These are phyloP conservation scores for Drosophila virilis DNA, from an alignment of 1,140 invertebrate species.

Conservation along the genomic window DNA sequence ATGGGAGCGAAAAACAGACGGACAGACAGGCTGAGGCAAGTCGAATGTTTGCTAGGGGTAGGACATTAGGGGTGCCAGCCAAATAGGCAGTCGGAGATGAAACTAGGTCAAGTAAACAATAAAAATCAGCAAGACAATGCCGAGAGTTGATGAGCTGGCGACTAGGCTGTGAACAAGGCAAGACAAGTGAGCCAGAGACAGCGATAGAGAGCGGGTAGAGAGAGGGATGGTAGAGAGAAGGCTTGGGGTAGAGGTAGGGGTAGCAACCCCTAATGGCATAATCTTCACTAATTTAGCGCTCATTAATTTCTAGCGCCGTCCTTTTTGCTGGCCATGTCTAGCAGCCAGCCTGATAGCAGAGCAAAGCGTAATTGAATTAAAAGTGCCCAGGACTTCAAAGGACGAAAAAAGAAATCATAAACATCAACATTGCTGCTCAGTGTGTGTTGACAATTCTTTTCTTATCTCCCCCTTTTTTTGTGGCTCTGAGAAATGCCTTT, in stretches of 20 bases:
- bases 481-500: slow-evolving; percentile 19
- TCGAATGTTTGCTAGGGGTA: slow-evolving; percentile 13
- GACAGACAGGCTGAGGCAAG: neutral
- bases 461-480: slow-evolving; percentile 12
- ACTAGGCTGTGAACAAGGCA: slow-evolving; percentile 44
- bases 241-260: slow-evolving; percentile 8
- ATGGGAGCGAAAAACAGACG: neutral
- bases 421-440: slow-evolving; percentile 57
- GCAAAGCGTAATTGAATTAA: slow-evolving; percentile 81
- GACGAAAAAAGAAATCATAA: slow-evolving; percentile 35
- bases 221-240: neutral
- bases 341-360: slow-evolving; percentile 50
- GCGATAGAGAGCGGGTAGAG: neutral
- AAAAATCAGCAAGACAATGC: slow-evolving; percentile 76
- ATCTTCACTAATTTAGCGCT: slow-evolving; percentile 83
- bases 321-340: slow-evolving; percentile 12
- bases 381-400: slow-evolving; percentile 54
- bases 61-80: slow-evolving; percentile 36
- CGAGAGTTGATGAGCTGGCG: slow-evolving; percentile 66
- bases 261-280: slow-evolving; percentile 75
- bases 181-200: neutral
- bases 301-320: slow-evolving; percentile 76
- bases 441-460: slow-evolving; percentile 43
- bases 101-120: slow-evolving; percentile 81
- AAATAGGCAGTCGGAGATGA: slow-evolving; percentile 25